A percentile compares a stretch with the other conserved stretches of the same genome.
phyloP scores from a whole-genome alignment of 2,797 vertebrate species.

The Lepus townsendii region DNA sequence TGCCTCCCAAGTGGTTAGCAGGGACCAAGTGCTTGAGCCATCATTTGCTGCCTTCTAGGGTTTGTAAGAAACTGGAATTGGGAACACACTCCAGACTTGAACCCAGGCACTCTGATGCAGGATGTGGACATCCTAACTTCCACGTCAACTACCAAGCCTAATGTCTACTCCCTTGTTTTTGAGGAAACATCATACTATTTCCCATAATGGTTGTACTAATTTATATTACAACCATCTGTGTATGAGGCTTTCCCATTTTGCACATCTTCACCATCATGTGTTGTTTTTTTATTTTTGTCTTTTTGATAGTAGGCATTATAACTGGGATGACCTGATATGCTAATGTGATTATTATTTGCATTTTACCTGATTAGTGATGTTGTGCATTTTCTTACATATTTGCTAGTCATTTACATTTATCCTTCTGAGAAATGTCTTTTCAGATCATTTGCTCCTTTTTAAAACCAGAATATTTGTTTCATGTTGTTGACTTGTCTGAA shows the following conservation, averaged over 20 bases:
- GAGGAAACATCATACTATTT: neutral
- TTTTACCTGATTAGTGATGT: neutral
- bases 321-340: neutral
- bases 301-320: neutral
- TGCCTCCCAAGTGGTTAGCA: too few species aligned
- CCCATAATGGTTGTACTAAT: neutral
- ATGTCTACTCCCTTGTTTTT: neutral
- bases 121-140: too few species aligned
- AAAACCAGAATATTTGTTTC: neutral
- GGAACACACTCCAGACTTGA: too few species aligned
- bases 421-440: neutral
- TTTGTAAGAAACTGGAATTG: too few species aligned
- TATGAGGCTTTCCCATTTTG: neutral
- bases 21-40: too few species aligned
- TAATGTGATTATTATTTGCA: neutral
- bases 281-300: neutral
- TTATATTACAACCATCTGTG: neutral
- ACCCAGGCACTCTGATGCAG: too few species aligned
- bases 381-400: neutral
- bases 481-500: neutral
- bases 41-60: too few species aligned
- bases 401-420: neutral
- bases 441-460: neutral
- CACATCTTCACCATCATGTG: neutral
- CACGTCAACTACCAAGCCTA: too few species aligned